Evolutionary conservation across 2,113 vertebrate species (phyloP).

Genomic region (Prunella fulvescens): DNA sequence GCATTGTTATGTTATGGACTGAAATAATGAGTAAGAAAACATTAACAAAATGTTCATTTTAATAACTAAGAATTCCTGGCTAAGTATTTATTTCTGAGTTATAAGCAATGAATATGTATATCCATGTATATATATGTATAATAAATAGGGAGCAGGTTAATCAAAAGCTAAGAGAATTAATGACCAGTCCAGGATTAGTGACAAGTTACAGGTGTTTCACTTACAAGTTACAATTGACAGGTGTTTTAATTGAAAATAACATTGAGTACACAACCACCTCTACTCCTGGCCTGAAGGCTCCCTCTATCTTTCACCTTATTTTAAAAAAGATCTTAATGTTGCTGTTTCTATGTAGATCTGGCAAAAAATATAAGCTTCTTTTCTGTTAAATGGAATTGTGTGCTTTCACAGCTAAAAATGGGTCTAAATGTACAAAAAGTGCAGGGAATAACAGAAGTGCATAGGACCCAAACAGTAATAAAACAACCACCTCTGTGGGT

Average conservation of each 20-base stretch:
- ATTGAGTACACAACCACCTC: neutral
- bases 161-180: neutral
- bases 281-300: neutral
- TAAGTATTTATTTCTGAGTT: neutral
- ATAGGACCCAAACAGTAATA: neutral
- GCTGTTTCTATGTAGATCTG: neutral
- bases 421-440: neutral
- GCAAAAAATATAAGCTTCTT: neutral
- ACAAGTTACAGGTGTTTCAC: neutral
- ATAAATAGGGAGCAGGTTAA: neutral
- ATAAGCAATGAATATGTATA: neutral
- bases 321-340: neutral
- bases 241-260: neutral
- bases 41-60: neutral
- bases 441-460: neutral
- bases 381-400: neutral
- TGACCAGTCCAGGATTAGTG: neutral
- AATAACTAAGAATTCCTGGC: neutral
- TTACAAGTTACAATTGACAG: neutral
- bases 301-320: neutral
- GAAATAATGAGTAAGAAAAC: neutral
- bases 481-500: neutral
- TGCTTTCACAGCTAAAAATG: neutral
- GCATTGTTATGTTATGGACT: neutral
- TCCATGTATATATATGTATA: too few species aligned